Conservation (phyloP, 2,797 vertebrate species). For the Podarcis lilfordi region DNA sequence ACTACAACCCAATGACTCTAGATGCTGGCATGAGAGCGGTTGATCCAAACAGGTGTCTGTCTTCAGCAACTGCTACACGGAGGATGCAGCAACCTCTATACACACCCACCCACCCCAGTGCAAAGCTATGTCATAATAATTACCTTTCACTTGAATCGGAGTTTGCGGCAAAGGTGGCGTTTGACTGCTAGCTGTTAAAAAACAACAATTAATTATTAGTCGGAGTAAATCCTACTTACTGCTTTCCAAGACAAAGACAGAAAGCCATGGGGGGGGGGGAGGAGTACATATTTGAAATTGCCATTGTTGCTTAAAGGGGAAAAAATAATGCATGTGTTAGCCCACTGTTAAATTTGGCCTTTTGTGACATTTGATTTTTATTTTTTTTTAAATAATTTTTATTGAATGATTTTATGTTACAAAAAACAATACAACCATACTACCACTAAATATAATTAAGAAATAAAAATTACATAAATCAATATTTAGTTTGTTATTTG, state of each 20-base stretch:
- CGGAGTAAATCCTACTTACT: neutral
- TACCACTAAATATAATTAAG: too few relatives aligned
- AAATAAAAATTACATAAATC: too few relatives aligned
- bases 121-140: conserved; percentile 31
- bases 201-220: conserved; percentile 39
- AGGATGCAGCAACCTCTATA: too few relatives aligned
- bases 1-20: too few relatives aligned
- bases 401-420: too few relatives aligned
- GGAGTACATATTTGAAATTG: neutral
- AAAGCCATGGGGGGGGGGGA: neutral
- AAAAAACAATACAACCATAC: too few relatives aligned
- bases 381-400: too few relatives aligned
- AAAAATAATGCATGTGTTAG: neutral
- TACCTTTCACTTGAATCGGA: conserved; percentile 97
- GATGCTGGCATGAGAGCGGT: too few relatives aligned
- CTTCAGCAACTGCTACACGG: too few relatives aligned
- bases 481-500: too few relatives aligned
- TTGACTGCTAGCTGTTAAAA: conserved; percentile 71
- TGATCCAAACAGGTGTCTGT: too few relatives aligned
- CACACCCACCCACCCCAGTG: too few relatives aligned
- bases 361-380: neutral
- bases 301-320: neutral
- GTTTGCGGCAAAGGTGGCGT: conserved; percentile 76
- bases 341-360: neutral
- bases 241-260: neutral